phyloP scores from a whole-genome alignment of 2,113 vertebrate genomes.

The Calyptomena viridis region DNA sequence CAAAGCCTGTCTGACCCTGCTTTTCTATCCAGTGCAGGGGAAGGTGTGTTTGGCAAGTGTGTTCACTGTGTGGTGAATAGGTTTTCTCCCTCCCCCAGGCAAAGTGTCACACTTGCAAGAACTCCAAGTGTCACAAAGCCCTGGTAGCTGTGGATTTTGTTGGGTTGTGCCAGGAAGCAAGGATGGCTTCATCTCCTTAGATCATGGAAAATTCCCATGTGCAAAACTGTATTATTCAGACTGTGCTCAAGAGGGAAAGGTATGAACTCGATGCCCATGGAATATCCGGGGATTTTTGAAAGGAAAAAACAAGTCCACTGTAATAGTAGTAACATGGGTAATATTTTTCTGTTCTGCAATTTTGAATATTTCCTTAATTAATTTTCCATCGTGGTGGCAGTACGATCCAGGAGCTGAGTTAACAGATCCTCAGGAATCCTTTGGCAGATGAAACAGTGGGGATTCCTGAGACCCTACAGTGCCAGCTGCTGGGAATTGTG shows the following conservation, averaged over 20 bases:
- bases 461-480: not conserved
- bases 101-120: not conserved
- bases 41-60: not conserved
- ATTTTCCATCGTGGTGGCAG: accelerated
- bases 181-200: not conserved
- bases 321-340: not conserved
- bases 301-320: not conserved
- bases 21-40: not conserved
- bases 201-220: not conserved
- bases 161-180: not conserved
- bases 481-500: not conserved
- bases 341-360: not conserved
- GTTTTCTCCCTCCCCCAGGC: not conserved
- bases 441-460: not conserved
- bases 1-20: not conserved
- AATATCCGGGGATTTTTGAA: not conserved
- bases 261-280: not conserved
- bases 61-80: accelerated
- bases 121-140: not conserved
- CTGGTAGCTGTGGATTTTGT: not conserved
- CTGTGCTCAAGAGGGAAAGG: not conserved
- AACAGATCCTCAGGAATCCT: not conserved
- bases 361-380: not conserved
- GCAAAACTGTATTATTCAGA: not conserved
- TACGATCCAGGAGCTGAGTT: not conserved